These are phyloP conservation scores for Drosophila koepferae DNA, from an alignment of 2,888 invertebrate species.

Conservation along the genomic window DNA sequence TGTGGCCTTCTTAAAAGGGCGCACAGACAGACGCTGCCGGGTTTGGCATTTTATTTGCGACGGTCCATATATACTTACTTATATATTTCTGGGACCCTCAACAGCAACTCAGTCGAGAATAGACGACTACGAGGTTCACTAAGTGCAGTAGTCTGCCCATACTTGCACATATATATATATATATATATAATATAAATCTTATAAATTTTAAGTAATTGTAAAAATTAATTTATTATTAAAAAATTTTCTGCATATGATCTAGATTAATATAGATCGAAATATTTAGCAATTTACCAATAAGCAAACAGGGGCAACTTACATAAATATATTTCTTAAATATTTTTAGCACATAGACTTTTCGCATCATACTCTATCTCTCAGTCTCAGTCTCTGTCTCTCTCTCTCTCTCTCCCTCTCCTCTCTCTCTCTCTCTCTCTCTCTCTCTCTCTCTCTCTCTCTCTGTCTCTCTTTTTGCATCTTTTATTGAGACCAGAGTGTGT, in stretches of 20 bases:
- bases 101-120: background rate
- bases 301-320: background rate
- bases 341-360: background rate
- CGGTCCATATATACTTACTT: conserved; percentile 29
- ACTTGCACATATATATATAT: background rate
- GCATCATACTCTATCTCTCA: background rate
- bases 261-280: too few species aligned
- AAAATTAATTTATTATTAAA: background rate
- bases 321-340: background rate
- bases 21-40: conserved; percentile 11
- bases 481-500: conserved; percentile 3
- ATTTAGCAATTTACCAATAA: too few species aligned
- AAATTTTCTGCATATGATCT: too few species aligned
- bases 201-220: background rate
- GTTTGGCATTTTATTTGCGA: conserved; percentile 45
- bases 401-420: background rate
- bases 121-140: background rate
- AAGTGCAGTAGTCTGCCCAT: background rate
- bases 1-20: conserved; percentile 49
- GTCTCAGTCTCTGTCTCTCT: background rate
- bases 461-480: background rate
- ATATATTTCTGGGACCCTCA: conserved; percentile 6
- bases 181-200: background rate
- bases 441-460: background rate
- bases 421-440: too few species aligned